Evolutionary conservation across 2,797 vertebrate genomes (phyloP), one percentile per base, ranked within the genome.

Genomic region (Myotis myotis): DNA sequence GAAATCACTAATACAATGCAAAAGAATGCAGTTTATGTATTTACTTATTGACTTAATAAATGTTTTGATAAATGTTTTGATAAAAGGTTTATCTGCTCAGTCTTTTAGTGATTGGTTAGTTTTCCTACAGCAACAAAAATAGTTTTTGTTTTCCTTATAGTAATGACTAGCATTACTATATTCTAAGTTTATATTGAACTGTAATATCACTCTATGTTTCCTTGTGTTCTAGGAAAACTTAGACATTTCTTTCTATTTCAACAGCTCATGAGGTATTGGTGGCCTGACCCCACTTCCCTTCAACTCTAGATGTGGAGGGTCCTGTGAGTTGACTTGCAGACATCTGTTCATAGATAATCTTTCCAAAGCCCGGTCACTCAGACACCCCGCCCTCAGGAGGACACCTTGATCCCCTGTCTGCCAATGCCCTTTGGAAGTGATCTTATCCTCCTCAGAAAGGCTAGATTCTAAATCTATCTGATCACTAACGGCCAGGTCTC

Each of bases 381-480:
- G 30, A 68, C 3, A 83, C 44, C 51, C 30, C 33, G 3, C 4
- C 38, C 62, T 66, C 30, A 20, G 19, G 11, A 90, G 25, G 51
- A 75, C 83, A 87, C 33, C 1, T 83, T 85, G 8, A 84, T 60
- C 64, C 53, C 57, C 11, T 28, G 30, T 79, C 71, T 87, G 22
- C 79, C 71, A 84, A 74, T 55, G 30, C 30, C 60, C 55, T 94
- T 87, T 87, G 64, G 28, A 81, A 86, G 17, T 53, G 33, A 93
- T 90, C 41, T 90, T 92, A 93, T 68, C 36, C 47, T 25, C 13
- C n/a, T 16, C 4, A 70, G 25, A 86, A 86, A 84, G 89, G 53
- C 49, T 83, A 72, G 53, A 74, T 92, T 88, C 84, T 79, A 83
- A 79, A 71, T 82, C 89, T 44, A 3, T 80, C 17, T 91, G 36